Evolutionary conservation across 2,888 invertebrate genomes (phyloP).

Genomic region (Seladonia tumulorum): DNA sequence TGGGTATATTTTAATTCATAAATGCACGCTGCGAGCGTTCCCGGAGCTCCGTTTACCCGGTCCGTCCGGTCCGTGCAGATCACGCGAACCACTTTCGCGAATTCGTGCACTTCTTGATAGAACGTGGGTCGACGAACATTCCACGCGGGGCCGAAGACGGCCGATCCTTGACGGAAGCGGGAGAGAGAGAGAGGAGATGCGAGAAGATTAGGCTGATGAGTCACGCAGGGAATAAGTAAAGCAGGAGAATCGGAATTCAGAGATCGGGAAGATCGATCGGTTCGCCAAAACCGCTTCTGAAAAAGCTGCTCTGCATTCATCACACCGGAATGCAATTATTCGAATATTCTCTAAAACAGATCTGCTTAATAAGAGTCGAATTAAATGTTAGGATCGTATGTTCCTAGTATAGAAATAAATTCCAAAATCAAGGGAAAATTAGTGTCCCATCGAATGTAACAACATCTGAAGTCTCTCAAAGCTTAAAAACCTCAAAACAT

Average conservation of each 20-base stretch:
- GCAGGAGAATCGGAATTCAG: conserved; percentile 23
- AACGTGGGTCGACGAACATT: conserved; percentile 46
- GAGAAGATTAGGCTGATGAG: conserved; percentile 54
- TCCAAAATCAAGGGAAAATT: background rate
- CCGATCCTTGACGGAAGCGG: background rate
- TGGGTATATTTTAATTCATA: conserved; percentile 66
- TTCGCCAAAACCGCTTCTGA: background rate
- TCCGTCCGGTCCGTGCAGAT: conserved; percentile 38
- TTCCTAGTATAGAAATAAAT: background rate
- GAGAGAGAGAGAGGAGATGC: background rate
- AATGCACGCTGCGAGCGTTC: conserved; percentile 57
- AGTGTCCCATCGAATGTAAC: background rate
- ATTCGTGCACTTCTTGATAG: conserved; percentile 39
- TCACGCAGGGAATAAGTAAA: conserved; percentile 31
- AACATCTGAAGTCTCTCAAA: too few relatives aligned
- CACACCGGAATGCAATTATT: background rate
- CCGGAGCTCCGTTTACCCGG: conserved; percentile 33
- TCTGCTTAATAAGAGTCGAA: background rate
- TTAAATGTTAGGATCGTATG: background rate
- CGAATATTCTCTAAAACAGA: background rate
- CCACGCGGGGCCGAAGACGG: conserved; percentile 3
- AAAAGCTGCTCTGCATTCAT: background rate
- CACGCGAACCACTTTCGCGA: conserved; percentile 63
- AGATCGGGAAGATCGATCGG: conserved; percentile 7
- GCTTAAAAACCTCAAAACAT: too few relatives aligned